Conservation (phyloP, 2,888 invertebrate genomes). For the Aphidoletes aphidimyza region DNA sequence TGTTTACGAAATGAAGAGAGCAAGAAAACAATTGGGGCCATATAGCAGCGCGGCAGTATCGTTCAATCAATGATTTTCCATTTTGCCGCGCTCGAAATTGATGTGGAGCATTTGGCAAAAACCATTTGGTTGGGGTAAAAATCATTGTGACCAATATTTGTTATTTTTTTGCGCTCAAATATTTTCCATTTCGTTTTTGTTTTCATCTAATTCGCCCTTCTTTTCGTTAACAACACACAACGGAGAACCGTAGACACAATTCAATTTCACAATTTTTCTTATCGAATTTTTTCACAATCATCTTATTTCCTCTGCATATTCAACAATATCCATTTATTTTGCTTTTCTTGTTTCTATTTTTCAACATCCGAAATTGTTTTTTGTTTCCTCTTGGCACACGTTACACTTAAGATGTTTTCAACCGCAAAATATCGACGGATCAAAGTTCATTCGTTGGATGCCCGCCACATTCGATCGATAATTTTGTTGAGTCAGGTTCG, state of each 20-base stretch:
- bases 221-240: background rate
- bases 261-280: background rate
- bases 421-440: background rate
- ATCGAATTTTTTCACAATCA: background rate
- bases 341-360: background rate
- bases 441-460: background rate
- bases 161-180: background rate
- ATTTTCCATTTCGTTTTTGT: background rate
- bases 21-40: background rate
- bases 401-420: background rate
- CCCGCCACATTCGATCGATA: background rate
- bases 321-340: background rate
- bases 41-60: background rate
- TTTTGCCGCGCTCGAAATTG: background rate
- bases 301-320: background rate
- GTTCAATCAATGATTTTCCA: background rate
- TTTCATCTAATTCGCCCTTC: background rate
- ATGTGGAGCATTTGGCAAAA: background rate
- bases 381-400: background rate
- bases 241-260: background rate
- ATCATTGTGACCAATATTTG: background rate
- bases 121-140: background rate
- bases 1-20: background rate
- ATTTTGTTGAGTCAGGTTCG: conserved; percentile 33
- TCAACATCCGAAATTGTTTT: background rate